Conservation (phyloP, 2,888 invertebrate genomes). For the Crocallis elinguaria region DNA sequence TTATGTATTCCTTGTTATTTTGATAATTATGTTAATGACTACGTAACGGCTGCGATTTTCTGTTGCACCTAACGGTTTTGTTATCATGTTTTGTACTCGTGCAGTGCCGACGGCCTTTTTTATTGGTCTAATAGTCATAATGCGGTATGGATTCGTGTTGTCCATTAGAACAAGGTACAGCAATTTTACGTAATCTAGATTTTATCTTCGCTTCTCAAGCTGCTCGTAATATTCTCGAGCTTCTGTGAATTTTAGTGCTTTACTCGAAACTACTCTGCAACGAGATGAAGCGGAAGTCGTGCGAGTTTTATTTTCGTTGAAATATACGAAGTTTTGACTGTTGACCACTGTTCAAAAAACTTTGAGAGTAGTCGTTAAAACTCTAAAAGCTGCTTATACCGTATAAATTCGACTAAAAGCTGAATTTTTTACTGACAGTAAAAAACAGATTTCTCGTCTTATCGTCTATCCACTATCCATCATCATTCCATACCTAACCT, state of each 20-base stretch:
- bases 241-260: conserved; percentile 2
- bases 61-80: neutral
- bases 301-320: neutral
- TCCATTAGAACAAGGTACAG: neutral
- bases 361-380: conserved; percentile 5
- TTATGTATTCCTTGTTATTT: conserved; percentile 3
- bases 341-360: neutral
- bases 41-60: neutral
- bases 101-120: neutral
- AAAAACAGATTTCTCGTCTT: too few relatives aligned
- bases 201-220: conserved; percentile 1
- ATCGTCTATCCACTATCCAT: too few relatives aligned
- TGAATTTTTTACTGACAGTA: too few relatives aligned
- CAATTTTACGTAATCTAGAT: conserved; percentile 9
- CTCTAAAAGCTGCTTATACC: conserved; percentile 3
- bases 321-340: neutral
- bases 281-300: conserved; percentile 1
- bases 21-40: neutral
- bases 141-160: neutral
- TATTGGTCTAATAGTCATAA: neutral
- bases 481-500: too few relatives aligned
- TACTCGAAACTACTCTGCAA: neutral
- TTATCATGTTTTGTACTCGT: neutral
- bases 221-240: neutral
- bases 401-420: too few relatives aligned